Evolutionary conservation across 2,888 invertebrate genomes (phyloP).

Genomic region (Archaeoteleia sp.): DNA sequence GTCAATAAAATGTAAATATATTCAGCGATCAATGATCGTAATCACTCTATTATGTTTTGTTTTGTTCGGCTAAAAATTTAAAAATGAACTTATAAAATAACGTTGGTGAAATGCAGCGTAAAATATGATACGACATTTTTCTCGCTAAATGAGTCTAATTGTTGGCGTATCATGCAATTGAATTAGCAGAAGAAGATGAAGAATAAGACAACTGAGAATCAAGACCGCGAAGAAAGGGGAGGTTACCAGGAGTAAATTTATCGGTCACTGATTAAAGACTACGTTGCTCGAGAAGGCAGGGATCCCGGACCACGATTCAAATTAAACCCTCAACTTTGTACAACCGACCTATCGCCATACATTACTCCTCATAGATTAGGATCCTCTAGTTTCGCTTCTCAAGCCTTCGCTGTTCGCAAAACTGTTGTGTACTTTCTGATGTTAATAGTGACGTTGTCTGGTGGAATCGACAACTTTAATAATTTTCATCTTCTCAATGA

Average conservation of each 20-base stretch:
- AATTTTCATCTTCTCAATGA: no score
- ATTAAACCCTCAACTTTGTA: constrained; percentile 58
- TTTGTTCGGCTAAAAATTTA: no score
- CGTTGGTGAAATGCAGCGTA: not conserved
- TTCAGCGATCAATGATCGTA: no score
- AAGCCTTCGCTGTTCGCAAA: not conserved
- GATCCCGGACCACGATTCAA: constrained; percentile 57
- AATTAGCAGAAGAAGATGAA: constrained; percentile 3
- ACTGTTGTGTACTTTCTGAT: not conserved
- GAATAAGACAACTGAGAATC: constrained; percentile 11
- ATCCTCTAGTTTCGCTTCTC: not conserved
- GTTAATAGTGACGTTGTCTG: no score
- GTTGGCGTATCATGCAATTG: constrained; percentile 7
- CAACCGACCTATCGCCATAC: constrained; percentile 14
- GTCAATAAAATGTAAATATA: no score
- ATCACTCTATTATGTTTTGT: no score
- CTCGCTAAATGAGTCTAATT: constrained; percentile 10
- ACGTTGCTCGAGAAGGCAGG: constrained; percentile 57
- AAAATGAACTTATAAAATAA: not conserved
- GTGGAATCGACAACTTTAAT: no score
- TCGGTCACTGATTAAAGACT: constrained; percentile 68
- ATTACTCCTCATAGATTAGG: constrained; percentile 17
- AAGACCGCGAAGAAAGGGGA: constrained; percentile 55
- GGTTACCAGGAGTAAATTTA: constrained; percentile 61
- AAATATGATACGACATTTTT: no score